phyloP scores from a whole-genome alignment of 2,797 vertebrate species.

The Thamnophis elegans region DNA sequence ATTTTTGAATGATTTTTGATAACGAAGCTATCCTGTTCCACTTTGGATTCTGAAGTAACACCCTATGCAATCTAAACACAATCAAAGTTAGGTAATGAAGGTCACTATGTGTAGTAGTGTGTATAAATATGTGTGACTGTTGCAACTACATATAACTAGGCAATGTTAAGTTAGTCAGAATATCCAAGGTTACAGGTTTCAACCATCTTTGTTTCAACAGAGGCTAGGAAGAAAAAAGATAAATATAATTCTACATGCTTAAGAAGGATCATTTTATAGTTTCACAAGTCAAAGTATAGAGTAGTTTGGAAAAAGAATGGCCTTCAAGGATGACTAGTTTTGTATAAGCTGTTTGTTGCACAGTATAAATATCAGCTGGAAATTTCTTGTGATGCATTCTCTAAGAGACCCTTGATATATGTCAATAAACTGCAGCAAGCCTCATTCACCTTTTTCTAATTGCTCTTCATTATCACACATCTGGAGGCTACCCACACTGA shows the following conservation, averaged over 20 bases:
- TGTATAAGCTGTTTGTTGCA: not conserved
- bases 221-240: not conserved
- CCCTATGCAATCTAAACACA: not conserved
- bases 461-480: not conserved
- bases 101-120: not conserved
- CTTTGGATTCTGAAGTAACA: not conserved
- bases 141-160: not conserved
- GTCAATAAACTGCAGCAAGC: not conserved
- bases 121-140: not conserved
- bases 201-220: not conserved
- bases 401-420: not conserved
- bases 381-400: not conserved
- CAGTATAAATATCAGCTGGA: not conserved
- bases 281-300: not conserved
- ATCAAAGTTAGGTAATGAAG: not conserved
- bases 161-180: not conserved
- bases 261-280: not conserved
- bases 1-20: not conserved
- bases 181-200: not conserved
- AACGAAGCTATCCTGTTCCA: not conserved
- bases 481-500: not conserved
- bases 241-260: not conserved
- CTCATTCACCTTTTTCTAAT: not conserved
- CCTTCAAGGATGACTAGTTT: not conserved
- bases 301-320: not conserved